phyloP scores from a whole-genome alignment of 2,113 vertebrate species.

The Corythoichthys haematopterus region DNA sequence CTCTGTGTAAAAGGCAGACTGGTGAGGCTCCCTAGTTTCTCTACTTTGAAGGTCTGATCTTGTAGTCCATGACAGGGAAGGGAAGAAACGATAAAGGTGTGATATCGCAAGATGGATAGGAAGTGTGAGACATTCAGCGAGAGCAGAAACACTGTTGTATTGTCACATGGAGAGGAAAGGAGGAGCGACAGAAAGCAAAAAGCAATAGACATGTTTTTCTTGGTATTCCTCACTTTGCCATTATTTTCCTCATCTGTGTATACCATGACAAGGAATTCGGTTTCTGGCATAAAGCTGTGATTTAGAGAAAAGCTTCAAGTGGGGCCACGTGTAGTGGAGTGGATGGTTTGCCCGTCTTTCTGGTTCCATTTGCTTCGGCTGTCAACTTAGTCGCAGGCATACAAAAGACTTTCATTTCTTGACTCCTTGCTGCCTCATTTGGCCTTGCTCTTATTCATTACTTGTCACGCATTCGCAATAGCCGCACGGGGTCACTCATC shows the following conservation, averaged over 20 bases:
- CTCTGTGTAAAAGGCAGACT: slow-evolving; percentile 33
- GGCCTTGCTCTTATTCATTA: slow-evolving; percentile 19
- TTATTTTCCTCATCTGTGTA: slow-evolving; percentile 19
- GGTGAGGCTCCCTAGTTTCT: slow-evolving; percentile 38
- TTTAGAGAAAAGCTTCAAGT: slow-evolving; percentile 16
- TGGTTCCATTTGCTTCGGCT: slow-evolving; percentile 19
- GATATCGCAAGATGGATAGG: slow-evolving; percentile 47
- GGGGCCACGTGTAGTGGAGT: slow-evolving; percentile 8
- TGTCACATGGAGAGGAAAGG: slow-evolving; percentile 53
- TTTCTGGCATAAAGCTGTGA: slow-evolving; percentile 30
- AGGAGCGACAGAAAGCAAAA: slow-evolving; percentile 56
- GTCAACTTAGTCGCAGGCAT: slow-evolving; percentile 6
- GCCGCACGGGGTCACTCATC: slow-evolving; percentile 25
- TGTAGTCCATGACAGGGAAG: slow-evolving; percentile 47
- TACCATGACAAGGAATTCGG: slow-evolving; percentile 3
- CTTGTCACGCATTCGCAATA: slow-evolving; percentile 23
- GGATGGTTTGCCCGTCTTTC: slow-evolving; percentile 15
- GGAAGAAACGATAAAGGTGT: slow-evolving; percentile 48
- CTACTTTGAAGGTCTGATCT: slow-evolving; percentile 51
- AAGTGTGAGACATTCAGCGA: slow-evolving; percentile 47
- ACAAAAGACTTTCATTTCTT: slow-evolving; percentile 9
- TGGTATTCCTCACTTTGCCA: slow-evolving; percentile 40
- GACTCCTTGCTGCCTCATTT: slow-evolving; percentile 33
- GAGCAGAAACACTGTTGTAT: slow-evolving; percentile 30
- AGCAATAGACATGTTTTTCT: slow-evolving; percentile 58